Conservation (phyloP, 1,140 invertebrate genomes). For the Nixonia krombeini region DNA sequence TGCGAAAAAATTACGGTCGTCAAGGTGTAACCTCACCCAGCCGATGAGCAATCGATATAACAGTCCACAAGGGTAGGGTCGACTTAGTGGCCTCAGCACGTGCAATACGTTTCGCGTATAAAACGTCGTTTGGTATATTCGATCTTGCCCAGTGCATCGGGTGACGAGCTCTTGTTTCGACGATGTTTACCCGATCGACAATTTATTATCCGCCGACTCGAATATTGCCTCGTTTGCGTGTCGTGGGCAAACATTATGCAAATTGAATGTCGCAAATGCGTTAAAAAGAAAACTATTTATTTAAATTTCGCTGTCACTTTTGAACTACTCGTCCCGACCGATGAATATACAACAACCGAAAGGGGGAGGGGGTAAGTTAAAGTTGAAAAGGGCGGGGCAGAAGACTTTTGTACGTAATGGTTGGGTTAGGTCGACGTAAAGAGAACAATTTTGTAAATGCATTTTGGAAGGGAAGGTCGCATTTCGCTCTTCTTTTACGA, state of each 20-base stretch:
- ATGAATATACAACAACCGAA: too few relatives aligned
- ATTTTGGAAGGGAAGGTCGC: too few relatives aligned
- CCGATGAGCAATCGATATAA: conserved; percentile 70
- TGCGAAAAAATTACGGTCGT: conserved; percentile 63
- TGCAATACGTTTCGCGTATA: conserved; percentile 34
- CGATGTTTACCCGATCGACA: conserved; percentile 32
- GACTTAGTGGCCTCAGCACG: conserved; percentile 54
- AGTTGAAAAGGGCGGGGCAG: too few relatives aligned
- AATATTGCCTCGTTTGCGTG: conserved; percentile 28
- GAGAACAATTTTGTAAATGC: too few relatives aligned
- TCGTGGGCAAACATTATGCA: too few relatives aligned
- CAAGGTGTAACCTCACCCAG: conserved; percentile 60
- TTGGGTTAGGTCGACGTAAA: too few relatives aligned
- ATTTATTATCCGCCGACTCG: conserved; percentile 32
- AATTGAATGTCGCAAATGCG: conserved; percentile 11
- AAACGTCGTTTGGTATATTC: conserved; percentile 9
- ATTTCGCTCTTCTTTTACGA: too few relatives aligned
- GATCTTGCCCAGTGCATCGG: conserved; percentile 23
- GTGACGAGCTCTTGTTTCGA: conserved; percentile 33
- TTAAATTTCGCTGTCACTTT: too few relatives aligned
- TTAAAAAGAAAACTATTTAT: too few relatives aligned
- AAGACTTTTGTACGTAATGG: too few relatives aligned
- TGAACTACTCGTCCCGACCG: too few relatives aligned
- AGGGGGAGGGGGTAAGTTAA: too few relatives aligned
- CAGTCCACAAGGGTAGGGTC: conserved; percentile 71